Conservation (phyloP, 2,797 vertebrate genomes). For the Capromys pilorides region DNA sequence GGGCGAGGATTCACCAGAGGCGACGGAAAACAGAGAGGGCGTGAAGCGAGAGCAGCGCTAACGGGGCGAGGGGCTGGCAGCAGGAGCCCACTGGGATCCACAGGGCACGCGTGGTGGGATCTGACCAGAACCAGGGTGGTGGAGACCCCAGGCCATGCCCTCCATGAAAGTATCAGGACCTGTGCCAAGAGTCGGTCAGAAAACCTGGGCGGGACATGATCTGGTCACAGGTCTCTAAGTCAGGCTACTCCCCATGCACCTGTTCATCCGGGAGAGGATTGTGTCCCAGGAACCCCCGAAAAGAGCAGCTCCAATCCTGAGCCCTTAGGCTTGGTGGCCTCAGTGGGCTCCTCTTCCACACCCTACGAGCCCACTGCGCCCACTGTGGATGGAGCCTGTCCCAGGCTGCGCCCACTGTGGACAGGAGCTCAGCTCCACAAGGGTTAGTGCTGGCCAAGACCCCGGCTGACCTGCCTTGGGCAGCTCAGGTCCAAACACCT, state of each 20-base stretch:
- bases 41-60: neutral
- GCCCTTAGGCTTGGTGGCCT: neutral
- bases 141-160: accelerated
- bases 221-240: neutral
- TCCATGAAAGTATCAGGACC: neutral
- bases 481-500: neutral
- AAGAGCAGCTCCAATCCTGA: neutral
- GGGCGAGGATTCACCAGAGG: neutral
- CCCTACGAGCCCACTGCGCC: neutral
- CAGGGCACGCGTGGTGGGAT: neutral
- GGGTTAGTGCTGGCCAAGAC: neutral
- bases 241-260: neutral
- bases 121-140: neutral
- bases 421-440: neutral
- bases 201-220: neutral
- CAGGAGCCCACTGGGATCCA: neutral
- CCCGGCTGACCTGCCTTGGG: neutral
- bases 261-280: neutral
- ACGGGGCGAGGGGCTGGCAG: neutral
- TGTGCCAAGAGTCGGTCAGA: neutral
- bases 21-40: neutral
- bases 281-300: neutral
- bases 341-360: too few relatives aligned
- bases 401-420: too few relatives aligned
- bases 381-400: neutral